These are phyloP conservation scores for Dromiciops gliroides DNA, from an alignment of 2,113 vertebrate genomes.

Conservation along the genomic window DNA sequence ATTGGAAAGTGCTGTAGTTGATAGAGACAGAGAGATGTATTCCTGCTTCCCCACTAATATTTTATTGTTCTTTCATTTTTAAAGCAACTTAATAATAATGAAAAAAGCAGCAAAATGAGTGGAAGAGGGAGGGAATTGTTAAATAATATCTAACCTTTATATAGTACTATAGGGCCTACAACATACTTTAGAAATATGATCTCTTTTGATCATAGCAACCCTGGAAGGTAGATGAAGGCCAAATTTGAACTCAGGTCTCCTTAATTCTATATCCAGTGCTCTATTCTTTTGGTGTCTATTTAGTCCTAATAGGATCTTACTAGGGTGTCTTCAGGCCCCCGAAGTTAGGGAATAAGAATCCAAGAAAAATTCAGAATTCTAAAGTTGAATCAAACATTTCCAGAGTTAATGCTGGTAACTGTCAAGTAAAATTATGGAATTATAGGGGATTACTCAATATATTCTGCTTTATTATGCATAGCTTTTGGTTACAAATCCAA, in stretches of 20 bases:
- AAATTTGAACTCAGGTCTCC: not conserved
- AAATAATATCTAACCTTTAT: not conserved
- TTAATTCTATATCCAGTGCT: not conserved
- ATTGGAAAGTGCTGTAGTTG: not conserved
- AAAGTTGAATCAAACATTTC: not conserved
- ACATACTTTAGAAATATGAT: not conserved
- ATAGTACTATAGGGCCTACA: not conserved
- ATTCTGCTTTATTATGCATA: not conserved
- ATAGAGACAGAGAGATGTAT: not conserved
- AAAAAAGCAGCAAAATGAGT: not conserved
- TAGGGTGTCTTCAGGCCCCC: not conserved
- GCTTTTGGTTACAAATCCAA: not conserved
- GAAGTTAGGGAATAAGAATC: not conserved
- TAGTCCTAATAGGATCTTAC: not conserved
- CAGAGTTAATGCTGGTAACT: not conserved
- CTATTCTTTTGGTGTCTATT: not conserved
- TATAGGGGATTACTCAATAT: not conserved
- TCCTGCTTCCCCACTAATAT: conserved; percentile 6
- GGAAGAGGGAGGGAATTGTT: not conserved
- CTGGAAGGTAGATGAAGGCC: not conserved
- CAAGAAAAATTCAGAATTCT: not conserved
- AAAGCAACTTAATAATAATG: conserved; percentile 3
- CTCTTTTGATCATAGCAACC: not conserved
- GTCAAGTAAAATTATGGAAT: not conserved
- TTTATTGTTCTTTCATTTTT: not conserved